Evolutionary conservation across 2,113 vertebrate species (phyloP), one percentile per base, ranked within the genome.

Genomic region (Entelurus aequoreus): DNA sequence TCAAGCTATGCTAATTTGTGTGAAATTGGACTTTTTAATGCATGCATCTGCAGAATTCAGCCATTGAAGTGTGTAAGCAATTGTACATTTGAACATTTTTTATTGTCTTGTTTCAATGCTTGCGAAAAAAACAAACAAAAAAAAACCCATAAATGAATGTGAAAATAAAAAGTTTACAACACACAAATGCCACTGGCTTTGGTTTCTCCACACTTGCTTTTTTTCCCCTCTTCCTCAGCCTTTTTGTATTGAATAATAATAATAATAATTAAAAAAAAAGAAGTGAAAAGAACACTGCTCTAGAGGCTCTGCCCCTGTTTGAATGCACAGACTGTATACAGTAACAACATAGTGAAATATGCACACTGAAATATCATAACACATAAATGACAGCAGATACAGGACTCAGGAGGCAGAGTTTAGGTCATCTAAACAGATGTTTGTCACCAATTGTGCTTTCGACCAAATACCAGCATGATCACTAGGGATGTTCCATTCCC

Each of bases 271-370:
- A 79, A 84, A 81, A 69, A 75, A 71, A 72, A 71, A 62, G 21
- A 60, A 77, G 35, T 77, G 69, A 86, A 73, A 82, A 76, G 67
- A 81, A 85, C 83, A 89, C 78, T 60, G 53, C 86, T 90, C 77
- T 69, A 92, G 92, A 92, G 93, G 94, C 94, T 92, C 93, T 93
- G 94, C 93, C 94, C 91, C 90, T 90, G 68, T 86, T 90, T 91
- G 89, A 86, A 84, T 85, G 92, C 87, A 92, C 89, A 92, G 92
- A 91, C 93, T 91, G 92, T 89, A 92, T 93, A 88, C 80, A 95
- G 91, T 89, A 91, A 93, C 91, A 90, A 90, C 90, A 92, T 91
- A 87, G 86, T 87, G 85, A 89, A 84, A 89, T 89, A 89, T 89
- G 85, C 85, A 88, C 84, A 88, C 65, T 84, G 84, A 86, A 87